Evolutionary conservation across 2,888 invertebrate genomes (phyloP), one percentile per base, ranked within the genome.

Genomic region (Caenorhabditis auriculariae): DNA sequence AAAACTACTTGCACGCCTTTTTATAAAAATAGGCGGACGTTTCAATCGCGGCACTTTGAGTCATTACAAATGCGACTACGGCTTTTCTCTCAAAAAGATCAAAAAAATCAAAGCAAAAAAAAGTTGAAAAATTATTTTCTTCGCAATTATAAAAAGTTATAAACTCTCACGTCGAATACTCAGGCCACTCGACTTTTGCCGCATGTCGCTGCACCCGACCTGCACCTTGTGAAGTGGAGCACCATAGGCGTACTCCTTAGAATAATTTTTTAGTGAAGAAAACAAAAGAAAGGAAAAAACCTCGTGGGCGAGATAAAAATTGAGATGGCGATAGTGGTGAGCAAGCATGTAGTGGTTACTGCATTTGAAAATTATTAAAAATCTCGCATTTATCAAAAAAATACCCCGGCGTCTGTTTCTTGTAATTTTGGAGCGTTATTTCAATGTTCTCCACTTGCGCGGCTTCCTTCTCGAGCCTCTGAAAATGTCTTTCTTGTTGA

Each of bases 201-300:
- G 7, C n/a, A n/a, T n/a, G n/a, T 47, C 46, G 37, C 58, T 44
- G 19, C 39, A 38, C 21, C 50, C 42, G 47, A 58, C 51, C 41
- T 62, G 62, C 5, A 62, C 55, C 24, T 54, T 37, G 23, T 64
- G 54, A 37, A 64, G 35, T 6, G 53, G 54, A 1, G 60, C 64
- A 24, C 64, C 64, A 54, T 39, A 26, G 5, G 59, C 27, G n/a
- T 50, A 56, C 27, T 64, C 58, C 19, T 12, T 7, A 44, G 24
- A 24, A 24, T 21, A 26, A 12, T 21, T 24, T 17, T 24, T 17
- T 2, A 17, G 15, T 17, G 17, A 44, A 24, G 15, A 17, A 12
- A 15, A 17, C 17, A 41, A n/a, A 12, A 9, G n/a, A n/a, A 9
- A 12, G 9, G 35, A 32, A n/a, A 9, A 32, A 32, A 32, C 35